phyloP scores from a whole-genome alignment of 92 coral and sea anemone genomes.

The Zoanthus sociatus region DNA sequence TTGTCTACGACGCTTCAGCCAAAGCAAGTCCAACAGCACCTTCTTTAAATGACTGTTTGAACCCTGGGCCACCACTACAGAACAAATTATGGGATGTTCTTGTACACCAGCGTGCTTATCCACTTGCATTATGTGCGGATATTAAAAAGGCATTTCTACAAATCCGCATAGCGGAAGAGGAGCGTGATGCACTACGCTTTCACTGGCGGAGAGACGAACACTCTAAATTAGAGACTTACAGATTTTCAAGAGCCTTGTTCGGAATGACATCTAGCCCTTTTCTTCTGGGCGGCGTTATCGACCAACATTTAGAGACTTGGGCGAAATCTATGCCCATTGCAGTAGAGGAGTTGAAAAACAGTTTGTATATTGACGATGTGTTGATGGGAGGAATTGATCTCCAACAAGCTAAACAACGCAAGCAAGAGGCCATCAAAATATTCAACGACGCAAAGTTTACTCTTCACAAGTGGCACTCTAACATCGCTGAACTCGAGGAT shows the following conservation, averaged over 20 bases:
- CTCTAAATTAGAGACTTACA: background rate
- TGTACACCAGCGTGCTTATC: conserved; percentile 38
- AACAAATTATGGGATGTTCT: conserved; percentile 62
- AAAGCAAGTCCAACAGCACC: conserved; percentile 31
- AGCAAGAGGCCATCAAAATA: background rate
- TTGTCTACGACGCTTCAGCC: conserved; percentile 61
- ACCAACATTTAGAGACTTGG: background rate
- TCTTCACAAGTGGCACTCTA: conserved; percentile 12
- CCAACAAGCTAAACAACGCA: background rate
- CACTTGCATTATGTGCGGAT: conserved; percentile 51
- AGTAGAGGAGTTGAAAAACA: background rate
- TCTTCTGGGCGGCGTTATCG: background rate
- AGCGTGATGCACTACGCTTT: conserved; percentile 47
- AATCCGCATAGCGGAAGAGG: conserved; percentile 37
- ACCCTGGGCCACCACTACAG: conserved; percentile 53
- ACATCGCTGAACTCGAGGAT: background rate
- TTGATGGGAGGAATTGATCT: background rate
- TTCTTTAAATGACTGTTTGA: conserved; percentile 62
- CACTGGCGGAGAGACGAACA: background rate
- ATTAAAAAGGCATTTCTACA: conserved; percentile 61
- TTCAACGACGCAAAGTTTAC: conserved; percentile 2
- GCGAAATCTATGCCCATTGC: background rate
- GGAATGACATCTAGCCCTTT: background rate
- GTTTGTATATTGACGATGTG: background rate
- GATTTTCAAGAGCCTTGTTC: background rate